Percentiles rank a stretch among this genome's conserved stretches.
Conservation (phyloP, 2,888 invertebrate genomes). For the Heteromyza rotundicornis region DNA sequence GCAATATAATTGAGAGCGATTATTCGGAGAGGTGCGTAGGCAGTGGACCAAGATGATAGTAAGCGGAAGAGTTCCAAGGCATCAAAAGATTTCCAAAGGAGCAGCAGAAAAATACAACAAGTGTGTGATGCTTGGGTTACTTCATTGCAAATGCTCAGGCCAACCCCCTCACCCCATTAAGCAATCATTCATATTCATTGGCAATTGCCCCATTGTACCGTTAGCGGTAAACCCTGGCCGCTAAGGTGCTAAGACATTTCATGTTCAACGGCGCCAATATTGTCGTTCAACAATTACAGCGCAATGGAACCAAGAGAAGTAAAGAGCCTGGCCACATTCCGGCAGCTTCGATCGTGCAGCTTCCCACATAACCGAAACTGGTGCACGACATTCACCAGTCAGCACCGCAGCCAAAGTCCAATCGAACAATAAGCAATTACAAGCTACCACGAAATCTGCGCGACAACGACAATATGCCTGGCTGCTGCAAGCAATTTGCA, state of each 20-base stretch:
- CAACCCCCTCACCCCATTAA: no score
- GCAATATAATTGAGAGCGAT: neutral
- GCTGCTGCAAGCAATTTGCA: conserved; percentile 9
- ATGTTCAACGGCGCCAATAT: neutral
- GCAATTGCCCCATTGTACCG: neutral
- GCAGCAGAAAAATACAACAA: no score
- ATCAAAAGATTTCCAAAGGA: no score
- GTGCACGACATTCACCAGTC: conserved; percentile 10
- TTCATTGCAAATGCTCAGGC: no score
- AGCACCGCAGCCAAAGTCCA: conserved; percentile 10
- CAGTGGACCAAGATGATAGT: no score
- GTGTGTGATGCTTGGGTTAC: no score
- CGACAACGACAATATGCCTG: conserved; percentile 5
- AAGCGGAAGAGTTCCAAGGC: no score
- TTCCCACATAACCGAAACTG: conserved; percentile 20
- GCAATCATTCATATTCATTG: no score
- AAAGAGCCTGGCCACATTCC: neutral
- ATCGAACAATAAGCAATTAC: conserved; percentile 4
- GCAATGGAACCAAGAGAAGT: neutral
- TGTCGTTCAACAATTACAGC: neutral
- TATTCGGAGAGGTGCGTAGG: no score
- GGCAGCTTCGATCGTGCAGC: neutral
- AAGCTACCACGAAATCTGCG: neutral
- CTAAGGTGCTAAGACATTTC: no score
- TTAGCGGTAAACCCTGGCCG: no score